Base-by-base conservation (phyloP, 92 coral and sea anemone genomes). In the Actinernus sp. region DNA sequence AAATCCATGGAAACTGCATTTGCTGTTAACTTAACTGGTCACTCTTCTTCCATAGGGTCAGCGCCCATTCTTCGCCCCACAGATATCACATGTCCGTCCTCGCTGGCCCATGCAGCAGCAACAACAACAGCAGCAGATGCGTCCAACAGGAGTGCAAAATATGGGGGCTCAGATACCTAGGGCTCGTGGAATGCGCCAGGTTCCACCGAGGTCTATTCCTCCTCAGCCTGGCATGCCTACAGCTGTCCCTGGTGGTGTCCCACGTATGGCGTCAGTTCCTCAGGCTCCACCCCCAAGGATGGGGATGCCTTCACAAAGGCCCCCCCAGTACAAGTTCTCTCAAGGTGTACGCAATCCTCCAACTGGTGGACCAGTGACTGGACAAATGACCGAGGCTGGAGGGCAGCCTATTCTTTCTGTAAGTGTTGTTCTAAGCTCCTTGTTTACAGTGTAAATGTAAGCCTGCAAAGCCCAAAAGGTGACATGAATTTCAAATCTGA, bases 301-400 rank as follows among this genome's bases (percentile, higher is more conserved):
- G 4, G 68, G 28, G 28, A 75, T 54, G 33, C 76, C 61, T 11
- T 11, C 49, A 4, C 90, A 60, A 49, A 55, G 79, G 53, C 79
- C 61, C 3, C 63, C 80, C 19, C n/a, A n/a, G n/a, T 90, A 63
- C 73, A 90, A 90, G 80, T 80, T 85, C 54, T 55, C 74, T 29
- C 96, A 90, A 43, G 59, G 82, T 44, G 85, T 87, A 50, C 89
- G 96, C 41, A 90, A 90, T 57, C 98, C 81, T 71, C 88, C 93
- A 28, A 61, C 82, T 0, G 77, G 79, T 14, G 82, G 81, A 49
- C 55, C 81, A 14, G 66, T 86, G 79, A 73, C 82, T 14, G 82
- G 81, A 49, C 55, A 79, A 14, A 70, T 86, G 79, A 68, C 78
- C 14, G 85, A 61, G 18, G n/a, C n/a, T n/a, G 80, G 68, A 26